Evolutionary conservation across 2,797 vertebrate genomes (phyloP), one percentile per base, ranked within the genome.

Genomic region (Enoplosus armatus): DNA sequence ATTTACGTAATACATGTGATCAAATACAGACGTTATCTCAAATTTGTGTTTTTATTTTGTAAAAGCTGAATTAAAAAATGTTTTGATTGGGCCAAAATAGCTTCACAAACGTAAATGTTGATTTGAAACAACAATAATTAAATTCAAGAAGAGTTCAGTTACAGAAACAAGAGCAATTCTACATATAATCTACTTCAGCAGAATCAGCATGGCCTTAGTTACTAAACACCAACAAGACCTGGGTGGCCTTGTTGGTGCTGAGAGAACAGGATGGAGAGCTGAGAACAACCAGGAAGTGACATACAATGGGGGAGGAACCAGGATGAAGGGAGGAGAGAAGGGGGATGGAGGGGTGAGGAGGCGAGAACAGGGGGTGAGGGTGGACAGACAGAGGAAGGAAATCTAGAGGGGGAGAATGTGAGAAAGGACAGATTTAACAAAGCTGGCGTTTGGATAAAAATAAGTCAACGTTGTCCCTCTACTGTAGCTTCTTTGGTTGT

Each of bases 331-430:
- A 58, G 48, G 73, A 66, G 55, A 72, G 56, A 29, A 8, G n/a
- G 50, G 18, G 63, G 41, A 24, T 10, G 55, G 37, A 73, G 41
- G 61, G 60, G 75, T n/a, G 78, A 63, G 39, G 50, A 74, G 41
- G 68, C n/a, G 48, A 66, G 62, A 53, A 61, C 45, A n/a, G 31
- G 26, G 64, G 76, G 51, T 53, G 67, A 67, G 31, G 54, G 9
- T 67, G 72, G 59, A 85, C 59, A 58, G 45, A 79, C 41, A 31
- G 60, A 90, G 89, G 93, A 93, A 92, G 90, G 89, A 92, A 88
- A 79, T 85, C 70, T 86, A 83, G 82, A 82, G 56, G 61, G 33
- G 56, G 72, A 74, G 56, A 86, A 83, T 72, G 73, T 75, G 79
- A 60, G 67, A 70, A 67, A 61, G 69, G 29, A 54, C 31, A 2